A percentile compares a stretch with the other conserved stretches of the same genome.
phyloP scores from a whole-genome alignment of 2,888 invertebrate species.

The Brachyptera risi region DNA sequence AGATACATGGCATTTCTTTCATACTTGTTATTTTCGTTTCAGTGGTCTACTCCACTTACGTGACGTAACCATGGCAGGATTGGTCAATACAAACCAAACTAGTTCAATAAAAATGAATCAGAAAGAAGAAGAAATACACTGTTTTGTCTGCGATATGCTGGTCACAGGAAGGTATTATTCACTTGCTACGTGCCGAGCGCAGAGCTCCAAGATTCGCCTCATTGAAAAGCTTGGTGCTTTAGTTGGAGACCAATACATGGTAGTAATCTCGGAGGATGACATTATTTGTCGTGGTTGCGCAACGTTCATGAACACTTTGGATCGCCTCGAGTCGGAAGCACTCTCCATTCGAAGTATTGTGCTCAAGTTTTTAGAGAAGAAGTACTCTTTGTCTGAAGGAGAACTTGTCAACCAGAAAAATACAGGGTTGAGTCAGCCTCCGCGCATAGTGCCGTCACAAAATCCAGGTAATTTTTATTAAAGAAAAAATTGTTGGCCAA shows the following conservation, averaged over 20 bases:
- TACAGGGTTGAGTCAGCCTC: slow-evolving; percentile 37
- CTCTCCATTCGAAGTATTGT: slow-evolving; percentile 40
- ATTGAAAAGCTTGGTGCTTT: slow-evolving; percentile 45
- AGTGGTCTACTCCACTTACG: too few relatives aligned
- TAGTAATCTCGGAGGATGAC: slow-evolving; percentile 45
- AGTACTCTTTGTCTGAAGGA: slow-evolving; percentile 43
- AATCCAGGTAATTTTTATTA: slow-evolving; percentile 4
- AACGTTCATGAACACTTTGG: slow-evolving; percentile 44
- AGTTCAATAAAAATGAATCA: not conserved
- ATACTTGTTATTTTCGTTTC: too few relatives aligned
- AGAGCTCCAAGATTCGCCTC: slow-evolving; percentile 41
- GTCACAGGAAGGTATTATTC: slow-evolving; percentile 43
- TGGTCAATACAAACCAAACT: too few relatives aligned
- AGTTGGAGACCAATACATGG: slow-evolving; percentile 45
- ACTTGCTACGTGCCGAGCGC: slow-evolving; percentile 43
- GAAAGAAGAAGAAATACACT: slow-evolving; percentile 35
- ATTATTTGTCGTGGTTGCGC: slow-evolving; percentile 45
- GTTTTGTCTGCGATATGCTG: slow-evolving; percentile 44
- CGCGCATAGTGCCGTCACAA: slow-evolving; percentile 36
- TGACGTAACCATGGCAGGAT: too few relatives aligned
- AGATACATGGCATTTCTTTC: too few relatives aligned
- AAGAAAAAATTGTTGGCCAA: too few relatives aligned
- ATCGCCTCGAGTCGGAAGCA: slow-evolving; percentile 43
- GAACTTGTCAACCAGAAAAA: slow-evolving; percentile 40
- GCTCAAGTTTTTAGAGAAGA: slow-evolving; percentile 42